Conservation (phyloP, 2,113 vertebrate genomes). For the Clarias batrachus region DNA sequence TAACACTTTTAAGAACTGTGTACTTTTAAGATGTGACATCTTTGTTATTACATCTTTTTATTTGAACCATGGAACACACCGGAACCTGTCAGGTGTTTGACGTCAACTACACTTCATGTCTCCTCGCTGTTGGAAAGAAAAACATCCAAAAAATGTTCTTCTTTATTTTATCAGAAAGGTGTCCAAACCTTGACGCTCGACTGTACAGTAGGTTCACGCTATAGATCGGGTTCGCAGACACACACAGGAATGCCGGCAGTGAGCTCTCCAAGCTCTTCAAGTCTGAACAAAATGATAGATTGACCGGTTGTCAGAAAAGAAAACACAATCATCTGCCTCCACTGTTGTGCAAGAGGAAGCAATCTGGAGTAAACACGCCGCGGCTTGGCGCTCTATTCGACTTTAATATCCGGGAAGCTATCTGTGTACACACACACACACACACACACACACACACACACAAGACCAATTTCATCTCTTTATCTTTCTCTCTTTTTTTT, state of each 20-base stretch:
- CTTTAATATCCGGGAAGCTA: slow-evolving; percentile 25
- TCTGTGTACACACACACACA: not conserved
- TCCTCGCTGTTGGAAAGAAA: not conserved
- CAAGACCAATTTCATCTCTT: not conserved
- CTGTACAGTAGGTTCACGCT: not conserved
- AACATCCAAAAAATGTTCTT: not conserved
- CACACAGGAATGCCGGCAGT: not conserved
- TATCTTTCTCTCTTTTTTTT: not conserved
- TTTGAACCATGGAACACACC: not conserved
- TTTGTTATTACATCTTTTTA: no score
- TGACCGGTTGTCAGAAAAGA: slow-evolving; percentile 56
- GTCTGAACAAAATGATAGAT: slow-evolving; percentile 54
- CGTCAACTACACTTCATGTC: not conserved
- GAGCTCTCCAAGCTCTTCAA: slow-evolving; percentile 2
- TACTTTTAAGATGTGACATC: no score
- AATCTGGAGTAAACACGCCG: slow-evolving; percentile 45
- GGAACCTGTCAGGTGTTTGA: not conserved
- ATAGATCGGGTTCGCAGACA: not conserved
- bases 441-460: not conserved
- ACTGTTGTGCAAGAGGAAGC: slow-evolving; percentile 53
- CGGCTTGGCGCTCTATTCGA: not conserved
- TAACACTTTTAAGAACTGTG: no score
- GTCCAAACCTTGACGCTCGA: not conserved
- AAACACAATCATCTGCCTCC: slow-evolving; percentile 58
- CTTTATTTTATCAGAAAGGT: not conserved